These are phyloP conservation scores for Drosophila lacteicornis DNA, from an alignment of 1,140 invertebrate genomes.

Conservation along the genomic window DNA sequence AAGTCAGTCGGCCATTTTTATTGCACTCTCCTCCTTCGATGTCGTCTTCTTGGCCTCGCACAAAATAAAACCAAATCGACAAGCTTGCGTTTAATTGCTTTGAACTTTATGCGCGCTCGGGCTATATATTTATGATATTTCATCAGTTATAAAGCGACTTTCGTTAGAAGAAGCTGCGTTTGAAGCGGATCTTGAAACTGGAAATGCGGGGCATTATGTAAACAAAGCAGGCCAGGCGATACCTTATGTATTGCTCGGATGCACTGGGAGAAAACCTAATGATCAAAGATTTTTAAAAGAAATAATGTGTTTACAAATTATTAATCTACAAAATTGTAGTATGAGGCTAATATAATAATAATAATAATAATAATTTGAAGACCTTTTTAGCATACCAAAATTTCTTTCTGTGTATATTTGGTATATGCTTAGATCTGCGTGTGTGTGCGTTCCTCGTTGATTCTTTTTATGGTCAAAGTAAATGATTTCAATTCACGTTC, in stretches of 20 bases:
- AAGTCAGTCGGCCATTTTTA: slow-evolving; percentile 80
- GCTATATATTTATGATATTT: slow-evolving; percentile 17
- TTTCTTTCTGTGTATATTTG: not conserved
- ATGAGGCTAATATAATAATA: no score
- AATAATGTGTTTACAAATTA: no score
- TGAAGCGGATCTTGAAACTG: slow-evolving; percentile 51
- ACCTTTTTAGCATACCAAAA: not conserved
- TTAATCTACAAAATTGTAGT: no score
- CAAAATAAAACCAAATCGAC: slow-evolving; percentile 17
- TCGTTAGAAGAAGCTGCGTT: slow-evolving; percentile 34
- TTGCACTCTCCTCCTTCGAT: slow-evolving; percentile 43
- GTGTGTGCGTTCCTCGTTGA: slow-evolving; percentile 18
- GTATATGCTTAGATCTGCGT: slow-evolving; percentile 4
- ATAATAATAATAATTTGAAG: no score
- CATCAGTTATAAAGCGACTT: slow-evolving; percentile 26
- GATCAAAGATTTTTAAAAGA: no score
- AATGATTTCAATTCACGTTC: slow-evolving; percentile 75
- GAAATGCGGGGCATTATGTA: slow-evolving; percentile 44
- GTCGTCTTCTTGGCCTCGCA: slow-evolving; percentile 11
- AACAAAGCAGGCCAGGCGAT: slow-evolving; percentile 23
- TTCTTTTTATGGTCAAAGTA: slow-evolving; percentile 57
- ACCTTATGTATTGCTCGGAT: slow-evolving; percentile 13
- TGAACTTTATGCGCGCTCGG: slow-evolving; percentile 50
- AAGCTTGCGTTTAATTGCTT: slow-evolving; percentile 53
- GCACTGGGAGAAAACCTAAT: not conserved